Conservation (phyloP, 1,140 invertebrate species). For the Drosophila rufa region DNA sequence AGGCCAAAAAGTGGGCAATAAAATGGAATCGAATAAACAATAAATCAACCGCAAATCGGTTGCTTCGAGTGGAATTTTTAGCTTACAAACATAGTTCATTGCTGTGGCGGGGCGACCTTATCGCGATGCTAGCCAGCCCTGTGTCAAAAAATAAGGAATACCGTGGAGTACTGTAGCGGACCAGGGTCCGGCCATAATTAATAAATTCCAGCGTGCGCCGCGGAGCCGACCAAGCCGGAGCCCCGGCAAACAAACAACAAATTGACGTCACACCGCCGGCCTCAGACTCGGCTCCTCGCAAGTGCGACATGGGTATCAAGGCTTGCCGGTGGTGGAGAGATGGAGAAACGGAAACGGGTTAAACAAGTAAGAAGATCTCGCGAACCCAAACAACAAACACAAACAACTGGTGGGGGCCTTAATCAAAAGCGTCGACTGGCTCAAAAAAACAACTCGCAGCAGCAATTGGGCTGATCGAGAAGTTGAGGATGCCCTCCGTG, state of each 20-base stretch:
- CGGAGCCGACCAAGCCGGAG: conserved; percentile 20
- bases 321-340: conserved; percentile 31
- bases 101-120: conserved; percentile 1
- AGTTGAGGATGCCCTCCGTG: neutral
- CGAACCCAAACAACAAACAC: conserved; percentile 39
- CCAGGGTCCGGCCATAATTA: conserved; percentile 63
- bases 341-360: conserved; percentile 59
- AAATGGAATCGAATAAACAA: conserved; percentile 74
- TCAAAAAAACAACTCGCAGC: conserved; percentile 23
- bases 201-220: conserved; percentile 82
- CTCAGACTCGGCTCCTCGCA: conserved; percentile 45
- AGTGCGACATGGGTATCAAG: conserved; percentile 74
- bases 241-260: conserved; percentile 59
- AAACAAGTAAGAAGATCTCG: conserved; percentile 53
- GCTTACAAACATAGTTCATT: conserved; percentile 41
- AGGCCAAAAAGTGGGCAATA: conserved; percentile 66
- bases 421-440: conserved; percentile 38
- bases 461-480: conserved; percentile 30
- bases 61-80: conserved; percentile 70
- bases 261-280: conserved; percentile 75
- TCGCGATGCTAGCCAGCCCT: conserved; percentile 8
- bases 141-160: conserved; percentile 41
- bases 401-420: conserved; percentile 33
- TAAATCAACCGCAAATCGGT: conserved; percentile 76
- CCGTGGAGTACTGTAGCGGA: conserved; percentile 17